phyloP scores from a whole-genome alignment of 1,140 invertebrate species.

The Latrodectus geometricus region DNA sequence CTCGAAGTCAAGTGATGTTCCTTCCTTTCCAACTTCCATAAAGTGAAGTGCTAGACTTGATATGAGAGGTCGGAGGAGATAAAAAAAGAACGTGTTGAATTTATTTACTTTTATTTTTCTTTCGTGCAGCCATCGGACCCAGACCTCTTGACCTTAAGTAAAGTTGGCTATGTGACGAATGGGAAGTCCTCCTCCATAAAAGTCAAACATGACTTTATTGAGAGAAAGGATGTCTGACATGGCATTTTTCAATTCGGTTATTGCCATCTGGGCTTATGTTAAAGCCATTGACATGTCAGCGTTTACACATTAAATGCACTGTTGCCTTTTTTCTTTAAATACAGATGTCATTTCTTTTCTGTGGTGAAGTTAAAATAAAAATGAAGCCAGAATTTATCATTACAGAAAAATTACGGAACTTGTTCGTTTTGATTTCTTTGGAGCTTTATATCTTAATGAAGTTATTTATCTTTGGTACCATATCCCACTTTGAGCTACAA shows the following conservation, averaged over 20 bases:
- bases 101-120: neutral
- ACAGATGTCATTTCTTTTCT: neutral
- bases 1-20: conserved; percentile 22
- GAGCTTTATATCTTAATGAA: too few relatives aligned
- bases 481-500: too few relatives aligned
- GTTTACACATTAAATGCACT: neutral
- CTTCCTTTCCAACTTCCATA: too few relatives aligned
- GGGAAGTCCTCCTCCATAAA: neutral
- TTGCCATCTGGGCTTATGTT: neutral
- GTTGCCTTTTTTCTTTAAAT: neutral
- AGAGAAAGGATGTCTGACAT: neutral
- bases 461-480: too few relatives aligned
- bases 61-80: conserved; percentile 7
- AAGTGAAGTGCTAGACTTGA: neutral
- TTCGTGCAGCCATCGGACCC: neutral
- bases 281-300: neutral
- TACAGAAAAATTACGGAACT: too few relatives aligned
- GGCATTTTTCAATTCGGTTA: neutral
- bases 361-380: neutral
- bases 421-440: too few relatives aligned
- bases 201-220: neutral
- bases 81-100: conserved; percentile 1
- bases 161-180: neutral
- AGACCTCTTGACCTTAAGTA: conserved; percentile 10
- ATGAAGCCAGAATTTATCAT: too few relatives aligned